These are phyloP conservation scores for Cepphus grylle DNA, from an alignment of 2,113 vertebrate genomes.

Conservation along the genomic window DNA sequence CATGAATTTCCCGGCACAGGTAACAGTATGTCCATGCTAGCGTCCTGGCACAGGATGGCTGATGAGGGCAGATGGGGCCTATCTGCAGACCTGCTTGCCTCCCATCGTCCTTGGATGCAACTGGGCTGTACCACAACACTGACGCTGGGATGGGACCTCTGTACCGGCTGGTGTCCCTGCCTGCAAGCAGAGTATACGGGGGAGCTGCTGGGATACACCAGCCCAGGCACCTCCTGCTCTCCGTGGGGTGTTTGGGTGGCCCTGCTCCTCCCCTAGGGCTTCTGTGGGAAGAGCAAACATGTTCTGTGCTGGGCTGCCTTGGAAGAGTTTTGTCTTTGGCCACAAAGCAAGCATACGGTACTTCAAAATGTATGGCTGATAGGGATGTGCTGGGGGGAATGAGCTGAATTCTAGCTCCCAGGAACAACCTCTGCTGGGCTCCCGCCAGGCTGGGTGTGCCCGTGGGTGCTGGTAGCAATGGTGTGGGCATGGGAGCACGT, in stretches of 20 bases:
- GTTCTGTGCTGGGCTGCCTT: background rate
- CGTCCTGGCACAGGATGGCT: background rate
- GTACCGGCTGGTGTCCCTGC: background rate
- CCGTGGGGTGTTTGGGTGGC: background rate
- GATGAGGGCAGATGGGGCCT: background rate
- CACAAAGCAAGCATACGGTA: background rate
- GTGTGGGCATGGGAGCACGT: rapidly evolving
- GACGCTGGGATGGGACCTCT: no score
- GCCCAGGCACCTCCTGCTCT: background rate
- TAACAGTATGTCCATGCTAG: background rate
- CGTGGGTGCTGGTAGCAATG: background rate
- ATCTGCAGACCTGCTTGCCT: background rate
- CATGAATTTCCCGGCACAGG: background rate
- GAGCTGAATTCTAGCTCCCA: background rate
- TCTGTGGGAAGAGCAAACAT: background rate
- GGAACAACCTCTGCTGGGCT: background rate
- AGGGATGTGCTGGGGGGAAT: no score
- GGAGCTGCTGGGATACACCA: background rate
- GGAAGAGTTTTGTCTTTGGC: background rate
- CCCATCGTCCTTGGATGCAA: background rate
- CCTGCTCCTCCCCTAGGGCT: background rate
- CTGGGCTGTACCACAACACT: background rate
- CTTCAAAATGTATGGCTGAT: background rate
- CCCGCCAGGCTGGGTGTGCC: background rate
- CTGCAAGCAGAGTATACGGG: background rate